A percentile compares a stretch with the other conserved stretches of the same genome.
Conservation (phyloP, 1,140 invertebrate genomes). For the Wasmannia auropunctata region DNA sequence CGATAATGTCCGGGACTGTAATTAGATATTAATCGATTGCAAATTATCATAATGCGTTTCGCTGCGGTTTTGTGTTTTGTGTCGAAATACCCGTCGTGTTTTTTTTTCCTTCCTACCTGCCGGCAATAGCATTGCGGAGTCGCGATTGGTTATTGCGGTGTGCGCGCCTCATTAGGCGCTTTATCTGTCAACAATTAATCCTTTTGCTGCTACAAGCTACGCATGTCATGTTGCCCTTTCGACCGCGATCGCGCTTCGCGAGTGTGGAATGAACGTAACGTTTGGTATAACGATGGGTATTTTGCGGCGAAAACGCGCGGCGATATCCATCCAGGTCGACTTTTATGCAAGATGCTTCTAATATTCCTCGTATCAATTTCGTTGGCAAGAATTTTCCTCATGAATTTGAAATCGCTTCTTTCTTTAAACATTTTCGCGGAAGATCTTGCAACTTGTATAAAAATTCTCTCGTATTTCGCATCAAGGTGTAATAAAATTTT, state of each 20-base stretch:
- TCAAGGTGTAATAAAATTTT: slow-evolving; percentile 19
- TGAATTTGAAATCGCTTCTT: slow-evolving; percentile 1
- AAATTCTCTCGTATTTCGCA: background rate
- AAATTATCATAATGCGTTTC: slow-evolving; percentile 54
- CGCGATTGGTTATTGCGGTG: slow-evolving; percentile 48
- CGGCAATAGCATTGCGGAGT: slow-evolving; percentile 17
- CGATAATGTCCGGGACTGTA: slow-evolving; percentile 13
- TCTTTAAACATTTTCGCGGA: background rate
- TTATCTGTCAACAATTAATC: slow-evolving; percentile 59
- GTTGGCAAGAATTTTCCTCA: background rate
- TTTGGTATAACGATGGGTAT: background rate
- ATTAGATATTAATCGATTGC: slow-evolving; percentile 60
- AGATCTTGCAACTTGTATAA: background rate
- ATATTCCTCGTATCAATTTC: background rate
- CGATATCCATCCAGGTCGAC: background rate
- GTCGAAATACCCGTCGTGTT: slow-evolving; percentile 9
- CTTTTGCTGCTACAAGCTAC: slow-evolving; percentile 2
- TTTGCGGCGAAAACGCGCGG: background rate
- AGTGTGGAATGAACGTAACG: background rate
- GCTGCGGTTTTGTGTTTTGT: slow-evolving; percentile 38
- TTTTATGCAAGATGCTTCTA: background rate
- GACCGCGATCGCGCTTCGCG: background rate
- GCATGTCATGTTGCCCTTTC: background rate
- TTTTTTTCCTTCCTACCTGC: background rate
- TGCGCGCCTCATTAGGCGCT: slow-evolving; percentile 26